Evolutionary conservation across 2,888 invertebrate species (phyloP).

Genomic region (Archaeoteleia sp.): DNA sequence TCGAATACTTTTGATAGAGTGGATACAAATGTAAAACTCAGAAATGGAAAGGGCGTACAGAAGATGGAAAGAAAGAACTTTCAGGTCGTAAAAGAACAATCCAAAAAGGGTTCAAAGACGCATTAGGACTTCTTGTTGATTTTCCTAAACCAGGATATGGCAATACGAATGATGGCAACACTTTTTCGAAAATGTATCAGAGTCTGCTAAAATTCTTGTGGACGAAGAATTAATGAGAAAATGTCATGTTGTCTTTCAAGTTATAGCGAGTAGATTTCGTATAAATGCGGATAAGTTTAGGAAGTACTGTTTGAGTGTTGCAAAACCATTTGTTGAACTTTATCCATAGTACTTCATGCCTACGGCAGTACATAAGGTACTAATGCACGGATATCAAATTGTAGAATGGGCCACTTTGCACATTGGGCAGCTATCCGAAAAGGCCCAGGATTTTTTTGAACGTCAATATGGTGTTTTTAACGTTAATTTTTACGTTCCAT

Average conservation of each 20-base stretch:
- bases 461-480: too few relatives aligned
- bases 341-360: conserved; percentile 16
- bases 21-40: conserved; percentile 6
- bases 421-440: conserved; percentile 1
- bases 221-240: neutral
- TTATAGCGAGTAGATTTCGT: neutral
- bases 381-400: conserved; percentile 7
- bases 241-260: conserved; percentile 1
- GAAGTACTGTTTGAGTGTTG: conserved; percentile 4
- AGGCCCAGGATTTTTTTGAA: too few relatives aligned
- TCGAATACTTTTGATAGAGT: conserved; percentile 7
- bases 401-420: conserved; percentile 6
- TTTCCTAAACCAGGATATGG: conserved; percentile 16
- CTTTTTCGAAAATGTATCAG: neutral
- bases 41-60: conserved; percentile 13
- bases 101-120: neutral
- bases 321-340: conserved; percentile 3
- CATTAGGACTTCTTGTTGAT: neutral
- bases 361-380: conserved; percentile 8
- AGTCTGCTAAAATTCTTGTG: conserved; percentile 1
- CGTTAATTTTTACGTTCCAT: too few relatives aligned
- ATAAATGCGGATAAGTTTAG: conserved; percentile 1
- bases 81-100: neutral
- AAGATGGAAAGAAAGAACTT: neutral
- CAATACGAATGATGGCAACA: conserved; percentile 19